These are phyloP conservation scores for Drosophila triauraria DNA, from an alignment of 1,140 invertebrate species.

Conservation along the genomic window DNA sequence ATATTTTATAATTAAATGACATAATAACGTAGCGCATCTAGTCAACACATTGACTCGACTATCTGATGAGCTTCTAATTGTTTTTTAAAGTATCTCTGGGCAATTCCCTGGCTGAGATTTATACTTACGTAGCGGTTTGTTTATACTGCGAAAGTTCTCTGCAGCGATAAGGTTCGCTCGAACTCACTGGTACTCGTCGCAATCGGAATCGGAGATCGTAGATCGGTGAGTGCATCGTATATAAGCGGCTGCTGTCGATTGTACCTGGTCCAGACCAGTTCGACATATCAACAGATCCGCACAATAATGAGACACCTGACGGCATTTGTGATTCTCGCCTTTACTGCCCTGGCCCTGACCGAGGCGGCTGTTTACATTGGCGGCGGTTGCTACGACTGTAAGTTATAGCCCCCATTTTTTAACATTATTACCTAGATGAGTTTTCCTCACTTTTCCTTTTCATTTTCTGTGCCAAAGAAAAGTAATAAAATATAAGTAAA, in stretches of 20 bases:
- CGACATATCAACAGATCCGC: constrained; percentile 24
- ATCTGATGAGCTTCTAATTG: constrained; percentile 21
- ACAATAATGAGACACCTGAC: constrained; percentile 54
- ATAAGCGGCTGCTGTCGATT: constrained; percentile 51
- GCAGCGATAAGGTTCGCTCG: constrained; percentile 32
- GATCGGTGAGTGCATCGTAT: constrained; percentile 40
- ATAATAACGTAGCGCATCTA: constrained; percentile 8
- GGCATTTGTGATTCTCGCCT: constrained; percentile 46
- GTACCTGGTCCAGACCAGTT: constrained; percentile 62
- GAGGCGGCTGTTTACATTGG: constrained; percentile 71
- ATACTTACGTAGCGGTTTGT: constrained; percentile 34
- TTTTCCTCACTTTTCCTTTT: background rate
- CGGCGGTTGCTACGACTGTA: constrained; percentile 73
- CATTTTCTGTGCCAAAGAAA: background rate
- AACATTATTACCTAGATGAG: background rate
- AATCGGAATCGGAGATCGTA: constrained; percentile 1
- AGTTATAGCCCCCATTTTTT: constrained; percentile 7
- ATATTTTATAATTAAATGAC: background rate
- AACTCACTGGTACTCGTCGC: background rate
- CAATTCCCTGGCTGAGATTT: constrained; percentile 41
- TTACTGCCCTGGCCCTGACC: constrained; percentile 48
- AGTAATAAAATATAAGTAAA: background rate
- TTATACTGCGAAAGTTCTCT: constrained; percentile 29
- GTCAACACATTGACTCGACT: background rate
- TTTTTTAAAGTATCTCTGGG: constrained; percentile 39